These are phyloP conservation scores for Plecturocebus donacophilus DNA, from an alignment of 2,113 vertebrate species.

Conservation along the genomic window DNA sequence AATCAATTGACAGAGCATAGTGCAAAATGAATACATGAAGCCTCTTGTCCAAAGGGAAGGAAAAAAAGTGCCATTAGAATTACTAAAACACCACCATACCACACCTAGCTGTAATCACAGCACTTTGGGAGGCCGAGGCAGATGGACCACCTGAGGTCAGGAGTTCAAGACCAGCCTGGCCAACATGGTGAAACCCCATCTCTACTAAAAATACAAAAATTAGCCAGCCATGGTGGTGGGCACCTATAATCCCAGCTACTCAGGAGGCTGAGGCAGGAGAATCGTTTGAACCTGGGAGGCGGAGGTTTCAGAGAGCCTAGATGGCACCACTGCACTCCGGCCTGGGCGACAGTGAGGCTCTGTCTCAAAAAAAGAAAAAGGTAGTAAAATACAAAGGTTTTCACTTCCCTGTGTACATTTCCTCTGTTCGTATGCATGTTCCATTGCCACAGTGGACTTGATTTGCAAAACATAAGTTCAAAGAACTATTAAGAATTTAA, in stretches of 20 bases:
- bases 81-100: not conserved
- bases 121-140: not conserved
- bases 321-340: not conserved
- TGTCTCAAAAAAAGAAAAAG: not conserved
- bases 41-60: not conserved
- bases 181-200: not conserved
- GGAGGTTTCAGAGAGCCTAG: too few relatives aligned
- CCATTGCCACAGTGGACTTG: not conserved
- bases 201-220: not conserved
- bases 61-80: not conserved
- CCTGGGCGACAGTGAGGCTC: not conserved
- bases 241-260: not conserved
- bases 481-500: slow-evolving; percentile 15
- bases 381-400: not conserved
- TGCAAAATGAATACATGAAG: not conserved
- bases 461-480: not conserved
- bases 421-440: not conserved
- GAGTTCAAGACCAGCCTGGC: not conserved
- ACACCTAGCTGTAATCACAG: not conserved
- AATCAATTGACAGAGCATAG: not conserved
- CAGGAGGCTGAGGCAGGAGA: not conserved
- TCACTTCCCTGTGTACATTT: not conserved
- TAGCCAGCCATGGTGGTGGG: not conserved
- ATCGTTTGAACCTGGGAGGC: not conserved
- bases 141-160: not conserved